Evolutionary conservation across 1,140 invertebrate species (phyloP), one percentile per base, ranked within the genome.

Genomic region (Drosophila subpulchrella): DNA sequence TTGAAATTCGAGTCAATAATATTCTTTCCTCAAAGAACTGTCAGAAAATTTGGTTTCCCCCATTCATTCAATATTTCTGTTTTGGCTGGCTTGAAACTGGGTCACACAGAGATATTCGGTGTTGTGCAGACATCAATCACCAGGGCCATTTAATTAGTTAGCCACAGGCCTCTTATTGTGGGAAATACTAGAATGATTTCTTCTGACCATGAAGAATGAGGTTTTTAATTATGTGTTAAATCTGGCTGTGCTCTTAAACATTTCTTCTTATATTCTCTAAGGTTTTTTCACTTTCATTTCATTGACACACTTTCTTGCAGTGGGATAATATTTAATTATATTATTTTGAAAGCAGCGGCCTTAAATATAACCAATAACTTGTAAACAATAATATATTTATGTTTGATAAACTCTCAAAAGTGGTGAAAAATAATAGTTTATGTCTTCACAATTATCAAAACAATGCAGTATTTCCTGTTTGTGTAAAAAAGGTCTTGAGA

Each of bases 1-100:
- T 79, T 70, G 66, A 53, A 70, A 61, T 48, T 42, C 75, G 79
- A 86, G 83, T 79, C 83, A 88, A 88, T 88, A 83, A 79, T 82
- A 54, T 62, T 76, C 27, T 17, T 51, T 42, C 2, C 47, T 62
- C 42, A 34, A 34, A 32, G 15, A 66, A 55, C 34, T 67, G 24
- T 48, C 51, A 39, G 63, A 62, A 44, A 58, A 50, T 34, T 56
- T 65, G 48, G 48, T 53, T 20, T 54, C 42, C 46, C 63, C 73
- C 66, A 68, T 77, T 76, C 83, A 86, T 76, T 86, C 83, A 86
- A 75, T 78, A 82, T 61, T 78, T 72, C 12, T 51, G 50, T 60
- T 60, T 77, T 68, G 83, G 82, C 82, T 54, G 57, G 32, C 61
- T 12, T 4, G 60, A 83, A 88, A 83, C 55, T 88, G 72, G 84